Conservation (phyloP, 2,888 invertebrate species). For the Zelleria hepariella region DNA sequence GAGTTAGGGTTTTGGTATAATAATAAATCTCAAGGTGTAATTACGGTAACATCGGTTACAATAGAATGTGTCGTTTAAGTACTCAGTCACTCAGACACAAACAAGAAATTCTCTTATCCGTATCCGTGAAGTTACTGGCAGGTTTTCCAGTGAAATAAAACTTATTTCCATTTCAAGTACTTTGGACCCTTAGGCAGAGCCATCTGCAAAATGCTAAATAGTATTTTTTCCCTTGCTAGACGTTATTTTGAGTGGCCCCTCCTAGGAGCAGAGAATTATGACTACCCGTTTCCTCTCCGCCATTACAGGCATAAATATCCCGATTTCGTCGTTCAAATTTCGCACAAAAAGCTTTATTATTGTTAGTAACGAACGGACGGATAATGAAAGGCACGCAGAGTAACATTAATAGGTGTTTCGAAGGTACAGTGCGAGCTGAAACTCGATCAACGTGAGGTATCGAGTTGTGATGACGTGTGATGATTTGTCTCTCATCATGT, state of each 20-base stretch:
- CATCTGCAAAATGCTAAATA: not conserved
- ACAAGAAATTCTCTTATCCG: too few species aligned
- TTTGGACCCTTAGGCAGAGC: not conserved
- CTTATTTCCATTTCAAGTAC: not conserved
- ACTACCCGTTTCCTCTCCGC: constrained; percentile 1
- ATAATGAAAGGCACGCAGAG: constrained; percentile 29
- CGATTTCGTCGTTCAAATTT: constrained; percentile 33
- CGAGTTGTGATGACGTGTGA: too few species aligned
- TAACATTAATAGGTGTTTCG: not conserved
- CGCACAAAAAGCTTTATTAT: constrained; percentile 40
- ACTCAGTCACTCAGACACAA: too few species aligned
- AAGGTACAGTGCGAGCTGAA: not conserved
- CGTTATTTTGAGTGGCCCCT: not conserved
- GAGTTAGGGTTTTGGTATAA: too few species aligned
- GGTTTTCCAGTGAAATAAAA: not conserved
- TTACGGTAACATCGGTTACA: too few species aligned
- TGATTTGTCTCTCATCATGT: too few species aligned
- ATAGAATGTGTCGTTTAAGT: too few species aligned
- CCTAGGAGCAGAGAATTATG: constrained; percentile 4
- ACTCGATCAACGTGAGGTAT: not conserved
- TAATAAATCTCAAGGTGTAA: not conserved
- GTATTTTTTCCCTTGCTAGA: not conserved
- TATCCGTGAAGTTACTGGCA: too few species aligned
- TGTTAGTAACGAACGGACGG: constrained; percentile 37
- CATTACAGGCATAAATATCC: constrained; percentile 5